These are phyloP conservation scores for Boloria selene DNA, from an alignment of 2,888 invertebrate species.

Conservation along the genomic window DNA sequence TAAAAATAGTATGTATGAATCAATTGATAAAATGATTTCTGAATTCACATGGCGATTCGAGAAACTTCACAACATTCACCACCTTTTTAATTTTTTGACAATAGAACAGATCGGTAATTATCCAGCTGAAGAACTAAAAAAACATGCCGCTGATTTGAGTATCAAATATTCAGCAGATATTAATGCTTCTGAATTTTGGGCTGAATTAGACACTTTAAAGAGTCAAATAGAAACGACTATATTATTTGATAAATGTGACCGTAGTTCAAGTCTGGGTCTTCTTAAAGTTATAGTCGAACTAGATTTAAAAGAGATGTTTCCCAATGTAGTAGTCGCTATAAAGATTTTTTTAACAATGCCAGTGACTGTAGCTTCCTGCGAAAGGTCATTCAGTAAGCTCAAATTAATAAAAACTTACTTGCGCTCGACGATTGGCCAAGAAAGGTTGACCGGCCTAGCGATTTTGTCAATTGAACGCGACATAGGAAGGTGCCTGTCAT, in stretches of 20 bases:
- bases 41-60: slow-evolving; percentile 8
- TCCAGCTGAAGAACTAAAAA: too few species aligned
- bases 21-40: slow-evolving; percentile 3
- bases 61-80: neutral
- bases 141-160: neutral
- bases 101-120: neutral
- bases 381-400: slow-evolving; percentile 5
- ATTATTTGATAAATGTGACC: neutral
- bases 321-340: slow-evolving; percentile 12
- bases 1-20: neutral
- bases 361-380: slow-evolving; percentile 10
- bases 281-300: slow-evolving; percentile 9
- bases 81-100: too few species aligned
- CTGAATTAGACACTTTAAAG: neutral
- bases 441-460: too few species aligned
- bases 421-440: too few species aligned
- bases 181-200: slow-evolving; percentile 1
- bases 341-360: slow-evolving; percentile 7
- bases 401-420: too few species aligned
- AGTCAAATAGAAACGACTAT: neutral
- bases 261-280: neutral
- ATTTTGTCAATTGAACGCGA: too few species aligned
- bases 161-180: slow-evolving; percentile 2
- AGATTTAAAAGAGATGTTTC: slow-evolving; percentile 5
- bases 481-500: too few species aligned